Conservation (phyloP, 1,140 invertebrate species). For the Caenorhabditis tropicalis region DNA sequence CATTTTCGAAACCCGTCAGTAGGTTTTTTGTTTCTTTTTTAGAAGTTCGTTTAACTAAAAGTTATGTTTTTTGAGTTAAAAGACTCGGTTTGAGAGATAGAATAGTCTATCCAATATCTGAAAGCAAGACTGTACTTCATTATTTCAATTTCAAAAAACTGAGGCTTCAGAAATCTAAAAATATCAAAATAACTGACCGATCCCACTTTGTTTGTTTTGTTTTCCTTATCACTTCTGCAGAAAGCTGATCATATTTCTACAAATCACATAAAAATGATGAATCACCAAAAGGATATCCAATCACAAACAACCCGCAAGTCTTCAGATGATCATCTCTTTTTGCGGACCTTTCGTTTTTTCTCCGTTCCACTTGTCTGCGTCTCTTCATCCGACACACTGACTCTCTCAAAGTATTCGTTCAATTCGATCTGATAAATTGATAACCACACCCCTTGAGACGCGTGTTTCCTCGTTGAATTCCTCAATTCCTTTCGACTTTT, state of each 20-base stretch:
- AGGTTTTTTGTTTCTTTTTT: not conserved
- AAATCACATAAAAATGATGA: not conserved
- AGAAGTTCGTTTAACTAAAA: too few relatives aligned
- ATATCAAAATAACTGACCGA: too few relatives aligned
- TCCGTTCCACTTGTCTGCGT: not conserved
- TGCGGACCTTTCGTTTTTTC: not conserved
- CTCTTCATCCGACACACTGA: conserved; percentile 9
- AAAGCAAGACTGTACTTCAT: too few relatives aligned
- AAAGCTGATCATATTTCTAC: not conserved
- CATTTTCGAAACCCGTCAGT: not conserved
- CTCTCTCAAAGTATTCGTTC: not conserved
- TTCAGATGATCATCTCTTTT: not conserved
- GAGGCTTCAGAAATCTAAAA: too few relatives aligned
- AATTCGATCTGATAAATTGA: conserved; percentile 31
- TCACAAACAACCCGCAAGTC: not conserved
- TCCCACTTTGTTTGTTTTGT: too few relatives aligned
- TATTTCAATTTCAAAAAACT: too few relatives aligned
- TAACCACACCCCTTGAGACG: not conserved
- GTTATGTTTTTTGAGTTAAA: too few relatives aligned
- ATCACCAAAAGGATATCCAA: not conserved
- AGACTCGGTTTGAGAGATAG: too few relatives aligned
- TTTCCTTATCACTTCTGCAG: too few relatives aligned
- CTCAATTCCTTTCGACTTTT: not conserved
- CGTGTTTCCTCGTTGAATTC: not conserved
- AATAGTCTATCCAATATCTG: too few relatives aligned